Conservation (phyloP, 2,113 vertebrate genomes). For the Pedionomus torquatus region DNA sequence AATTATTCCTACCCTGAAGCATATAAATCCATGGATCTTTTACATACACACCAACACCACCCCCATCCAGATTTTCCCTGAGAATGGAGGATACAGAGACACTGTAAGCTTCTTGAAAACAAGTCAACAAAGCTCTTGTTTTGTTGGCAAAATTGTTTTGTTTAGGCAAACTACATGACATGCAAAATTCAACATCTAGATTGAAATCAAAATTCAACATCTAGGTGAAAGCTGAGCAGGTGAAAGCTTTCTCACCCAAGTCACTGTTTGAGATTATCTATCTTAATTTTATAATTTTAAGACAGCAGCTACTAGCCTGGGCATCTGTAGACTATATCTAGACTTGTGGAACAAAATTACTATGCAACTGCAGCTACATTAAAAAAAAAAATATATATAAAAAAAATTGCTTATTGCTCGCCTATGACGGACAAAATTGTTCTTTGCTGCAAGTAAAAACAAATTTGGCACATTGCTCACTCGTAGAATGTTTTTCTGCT, state of each 20-base stretch:
- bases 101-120: background rate
- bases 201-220: background rate
- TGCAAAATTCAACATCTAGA: background rate
- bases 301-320: background rate
- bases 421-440: background rate
- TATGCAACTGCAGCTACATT: background rate
- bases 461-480: background rate
- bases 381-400: no score
- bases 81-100: background rate
- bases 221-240: background rate
- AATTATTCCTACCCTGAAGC: background rate
- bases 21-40: background rate
- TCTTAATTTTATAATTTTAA: background rate
- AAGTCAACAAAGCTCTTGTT: background rate
- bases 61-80: background rate
- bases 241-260: background rate
- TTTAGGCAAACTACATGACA: background rate
- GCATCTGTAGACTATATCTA: no score
- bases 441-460: background rate
- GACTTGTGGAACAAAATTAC: background rate
- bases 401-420: background rate
- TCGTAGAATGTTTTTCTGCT: rapidly evolving
- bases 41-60: background rate
- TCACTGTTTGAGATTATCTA: background rate
- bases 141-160: no score